Evolutionary conservation across 2,797 vertebrate genomes (phyloP).

Genomic region (Agapornis canus): DNA sequence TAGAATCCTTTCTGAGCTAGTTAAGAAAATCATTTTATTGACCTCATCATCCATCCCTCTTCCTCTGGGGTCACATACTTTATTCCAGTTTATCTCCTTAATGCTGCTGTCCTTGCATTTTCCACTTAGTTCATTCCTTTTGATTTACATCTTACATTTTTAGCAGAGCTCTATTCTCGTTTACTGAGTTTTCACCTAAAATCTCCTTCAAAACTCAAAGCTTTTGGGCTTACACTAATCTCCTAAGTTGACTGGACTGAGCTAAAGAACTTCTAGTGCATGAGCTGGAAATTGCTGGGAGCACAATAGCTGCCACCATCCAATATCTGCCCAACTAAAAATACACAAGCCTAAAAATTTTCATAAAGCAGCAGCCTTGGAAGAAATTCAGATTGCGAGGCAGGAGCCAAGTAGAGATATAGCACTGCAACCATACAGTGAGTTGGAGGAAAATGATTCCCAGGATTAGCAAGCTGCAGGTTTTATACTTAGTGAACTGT

Average conservation of each 20-base stretch:
- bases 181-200: not conserved
- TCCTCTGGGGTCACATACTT: not conserved
- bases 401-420: not conserved
- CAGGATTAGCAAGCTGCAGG: conserved; percentile 27
- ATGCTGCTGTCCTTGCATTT: not conserved
- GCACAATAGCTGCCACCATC: not conserved
- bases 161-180: not conserved
- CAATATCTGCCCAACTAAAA: not conserved
- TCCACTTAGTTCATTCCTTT: not conserved
- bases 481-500: conserved; percentile 32
- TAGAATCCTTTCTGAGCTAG: conserved; percentile 17
- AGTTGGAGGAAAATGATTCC: conserved; percentile 17
- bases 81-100: conserved; percentile 41
- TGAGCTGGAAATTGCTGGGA: not conserved
- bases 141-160: not conserved
- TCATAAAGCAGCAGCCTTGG: not conserved
- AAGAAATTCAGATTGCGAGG: not conserved
- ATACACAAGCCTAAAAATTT: not conserved
- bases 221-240: not conserved
- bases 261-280: not conserved
- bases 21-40: conserved; percentile 39
- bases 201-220: not conserved
- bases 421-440: not conserved
- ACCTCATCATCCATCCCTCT: not conserved
- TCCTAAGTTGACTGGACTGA: not conserved